Evolutionary conservation across 2,113 vertebrate genomes (phyloP), one percentile per base, ranked within the genome.

Genomic region (Sinocyclocheilus anophthalmus): DNA sequence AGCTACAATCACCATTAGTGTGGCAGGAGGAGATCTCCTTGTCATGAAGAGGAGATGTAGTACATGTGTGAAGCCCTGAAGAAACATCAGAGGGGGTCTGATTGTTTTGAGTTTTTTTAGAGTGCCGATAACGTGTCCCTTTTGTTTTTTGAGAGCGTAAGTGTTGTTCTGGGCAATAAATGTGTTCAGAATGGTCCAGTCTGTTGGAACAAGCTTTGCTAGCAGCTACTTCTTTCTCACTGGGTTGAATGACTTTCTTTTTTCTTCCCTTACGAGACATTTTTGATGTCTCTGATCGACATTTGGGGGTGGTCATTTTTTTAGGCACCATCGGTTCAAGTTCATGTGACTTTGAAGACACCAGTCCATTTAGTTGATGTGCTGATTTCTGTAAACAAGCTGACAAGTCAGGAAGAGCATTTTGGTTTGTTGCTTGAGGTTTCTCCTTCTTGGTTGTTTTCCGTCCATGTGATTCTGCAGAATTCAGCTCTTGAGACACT

Each of bases 391-490:
- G 9, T 39, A 20, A 76, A 65, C n/a, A 75, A 14, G 24, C 20
- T 48, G 65, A 9, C 14, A 59, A n/a, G 5, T n/a, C 26, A 9
- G 16, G 39, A 30, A 16, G 20, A 14, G 22, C 26, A 90, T 84
- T 86, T 72, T 87, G 84, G 89, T 89, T 78, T 33, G 79, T 33
- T 77, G 48, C 12, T 24, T 22, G 22, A 70, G 59, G 10, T 73
- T 82, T 77, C 11, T n/a, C 50, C 12, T 85, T 14, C 83, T 6
- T 24, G 33, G 12, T 37, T 63, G 63, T 61, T 76, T 20, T 48
- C 13, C 2, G 14, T 24, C 50, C 33, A 42, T 13, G 37, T 57
- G 69, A 75, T 42, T 24, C 20, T n/a, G 50, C 3, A 75, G 45
- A 20, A 72, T 72, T 53, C 26, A 55, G 24, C 16, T 24, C 14